Percentiles rank a stretch among this genome's conserved stretches.
These are phyloP conservation scores for Acridotheres tristis DNA, from an alignment of 2,797 vertebrate species.

Conservation along the genomic window DNA sequence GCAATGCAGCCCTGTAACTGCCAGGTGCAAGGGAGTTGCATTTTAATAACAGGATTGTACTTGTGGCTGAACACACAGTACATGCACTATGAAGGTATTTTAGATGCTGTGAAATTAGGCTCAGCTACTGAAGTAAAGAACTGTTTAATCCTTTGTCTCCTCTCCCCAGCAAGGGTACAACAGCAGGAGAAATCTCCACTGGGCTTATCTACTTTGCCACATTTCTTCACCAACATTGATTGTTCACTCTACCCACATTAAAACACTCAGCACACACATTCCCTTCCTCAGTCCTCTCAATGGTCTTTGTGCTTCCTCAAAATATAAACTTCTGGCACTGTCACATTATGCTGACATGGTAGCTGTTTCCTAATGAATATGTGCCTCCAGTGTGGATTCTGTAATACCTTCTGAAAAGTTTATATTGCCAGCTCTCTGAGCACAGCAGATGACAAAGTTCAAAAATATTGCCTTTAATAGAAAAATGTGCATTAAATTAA, in stretches of 20 bases:
- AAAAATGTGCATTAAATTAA: background rate
- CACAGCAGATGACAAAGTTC: background rate
- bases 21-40: background rate
- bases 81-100: background rate
- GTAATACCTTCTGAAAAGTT: background rate
- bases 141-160: background rate
- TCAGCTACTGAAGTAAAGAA: background rate
- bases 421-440: background rate
- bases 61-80: background rate
- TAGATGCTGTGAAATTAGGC: background rate
- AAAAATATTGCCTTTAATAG: background rate
- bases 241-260: background rate
- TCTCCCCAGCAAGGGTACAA: background rate
- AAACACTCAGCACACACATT: background rate
- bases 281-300: background rate
- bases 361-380: background rate
- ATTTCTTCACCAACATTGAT: background rate
- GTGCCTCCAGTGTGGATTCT: background rate
- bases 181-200: background rate
- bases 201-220: background rate
- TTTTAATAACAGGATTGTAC: background rate
- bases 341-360: background rate
- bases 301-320: background rate
- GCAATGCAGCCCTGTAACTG: background rate
- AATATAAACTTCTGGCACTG: background rate